Evolutionary conservation across 2,113 vertebrate species (phyloP).

Genomic region (Hyla sarda): DNA sequence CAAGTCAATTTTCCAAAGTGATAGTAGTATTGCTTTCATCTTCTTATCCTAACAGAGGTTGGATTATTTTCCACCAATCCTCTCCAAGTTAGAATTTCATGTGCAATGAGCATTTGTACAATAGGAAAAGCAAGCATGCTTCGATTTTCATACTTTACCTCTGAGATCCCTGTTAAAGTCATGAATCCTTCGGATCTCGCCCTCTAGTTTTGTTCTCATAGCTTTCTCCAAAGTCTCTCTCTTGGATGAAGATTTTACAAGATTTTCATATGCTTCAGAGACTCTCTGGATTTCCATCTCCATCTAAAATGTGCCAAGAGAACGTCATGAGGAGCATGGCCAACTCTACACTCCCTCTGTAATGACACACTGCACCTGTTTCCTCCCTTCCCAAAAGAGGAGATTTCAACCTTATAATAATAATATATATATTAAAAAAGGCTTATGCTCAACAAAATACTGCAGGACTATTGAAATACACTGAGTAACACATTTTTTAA

Average conservation of each 20-base stretch:
- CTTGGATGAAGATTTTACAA: slow-evolving; percentile 95
- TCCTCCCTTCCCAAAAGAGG: slow-evolving; percentile 24
- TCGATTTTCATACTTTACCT: slow-evolving; percentile 74
- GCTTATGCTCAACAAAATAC: not conserved
- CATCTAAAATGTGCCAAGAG: slow-evolving; percentile 74
- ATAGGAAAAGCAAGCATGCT: not conserved
- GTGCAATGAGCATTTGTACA: no score
- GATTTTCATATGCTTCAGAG: slow-evolving; percentile 95
- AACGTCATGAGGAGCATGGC: slow-evolving; percentile 31
- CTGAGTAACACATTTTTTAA: not conserved
- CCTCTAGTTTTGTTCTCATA: slow-evolving; percentile 97
- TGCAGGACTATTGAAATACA: not conserved
- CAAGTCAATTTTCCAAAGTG: no score
- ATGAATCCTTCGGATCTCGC: slow-evolving; percentile 94
- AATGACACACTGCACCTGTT: slow-evolving; percentile 47
- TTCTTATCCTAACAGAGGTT: no score
- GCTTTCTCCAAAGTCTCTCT: slow-evolving; percentile 94
- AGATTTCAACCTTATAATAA: not conserved
- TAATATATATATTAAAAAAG: not conserved
- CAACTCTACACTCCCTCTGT: slow-evolving; percentile 31
- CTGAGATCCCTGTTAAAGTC: slow-evolving; percentile 97
- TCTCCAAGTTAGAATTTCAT: no score
- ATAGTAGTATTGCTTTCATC: no score
- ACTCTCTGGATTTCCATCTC: slow-evolving; percentile 97
- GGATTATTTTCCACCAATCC: no score